A percentile compares a stretch with the other conserved stretches of the same genome.
phyloP scores from a whole-genome alignment of 2,797 vertebrate genomes.

The Sebastes elongatus region DNA sequence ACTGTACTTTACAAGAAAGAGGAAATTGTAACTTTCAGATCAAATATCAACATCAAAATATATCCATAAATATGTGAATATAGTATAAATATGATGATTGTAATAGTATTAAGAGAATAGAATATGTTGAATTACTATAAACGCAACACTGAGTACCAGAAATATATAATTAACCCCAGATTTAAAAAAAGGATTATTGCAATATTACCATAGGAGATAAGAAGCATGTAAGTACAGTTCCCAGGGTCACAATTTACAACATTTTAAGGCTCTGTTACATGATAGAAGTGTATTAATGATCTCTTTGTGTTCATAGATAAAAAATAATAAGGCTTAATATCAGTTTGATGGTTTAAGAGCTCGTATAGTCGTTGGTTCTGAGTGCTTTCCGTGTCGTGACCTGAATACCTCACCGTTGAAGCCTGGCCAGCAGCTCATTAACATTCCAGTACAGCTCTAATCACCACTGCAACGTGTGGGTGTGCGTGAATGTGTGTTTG shows the following conservation, averaged over 20 bases:
- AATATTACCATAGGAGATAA: background rate
- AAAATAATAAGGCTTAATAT: slow-evolving; percentile 33
- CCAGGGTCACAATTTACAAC: background rate
- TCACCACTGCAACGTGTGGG: slow-evolving; percentile 44
- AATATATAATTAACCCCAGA: background rate
- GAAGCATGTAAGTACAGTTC: background rate
- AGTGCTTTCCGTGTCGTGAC: slow-evolving; percentile 72
- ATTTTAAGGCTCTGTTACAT: background rate
- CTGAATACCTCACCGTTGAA: slow-evolving; percentile 76
- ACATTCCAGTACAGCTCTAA: slow-evolving; percentile 77
- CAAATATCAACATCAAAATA: background rate
- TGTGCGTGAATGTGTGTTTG: slow-evolving; percentile 5
- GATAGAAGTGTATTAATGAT: background rate
- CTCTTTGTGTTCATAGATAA: background rate
- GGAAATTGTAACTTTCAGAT: background rate
- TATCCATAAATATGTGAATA: background rate
- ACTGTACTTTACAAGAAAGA: background rate
- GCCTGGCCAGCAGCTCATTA: slow-evolving; percentile 73
- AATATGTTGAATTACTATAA: background rate
- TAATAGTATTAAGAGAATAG: background rate
- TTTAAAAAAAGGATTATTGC: background rate
- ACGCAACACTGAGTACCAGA: background rate
- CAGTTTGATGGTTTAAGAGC: slow-evolving; percentile 13
- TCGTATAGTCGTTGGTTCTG: slow-evolving; percentile 27
- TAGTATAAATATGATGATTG: background rate